A percentile compares a stretch with the other conserved stretches of the same genome.
Evolutionary conservation across 2,113 vertebrate species (phyloP).

Genomic region (Onychorhynchus coronatus): DNA sequence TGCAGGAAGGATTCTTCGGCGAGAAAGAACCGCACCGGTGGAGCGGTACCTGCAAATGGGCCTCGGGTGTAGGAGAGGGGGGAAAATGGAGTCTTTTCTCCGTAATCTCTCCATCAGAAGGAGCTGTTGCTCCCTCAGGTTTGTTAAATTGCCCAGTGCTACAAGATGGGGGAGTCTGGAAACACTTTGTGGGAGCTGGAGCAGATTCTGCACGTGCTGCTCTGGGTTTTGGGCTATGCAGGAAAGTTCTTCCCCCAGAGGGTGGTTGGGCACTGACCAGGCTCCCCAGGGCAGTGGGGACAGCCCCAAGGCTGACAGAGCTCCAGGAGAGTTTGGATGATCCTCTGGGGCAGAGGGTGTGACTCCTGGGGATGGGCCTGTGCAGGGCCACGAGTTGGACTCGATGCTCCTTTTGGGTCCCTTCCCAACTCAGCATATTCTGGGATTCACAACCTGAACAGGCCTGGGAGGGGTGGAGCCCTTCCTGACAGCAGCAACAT

Average conservation of each 20-base stretch:
- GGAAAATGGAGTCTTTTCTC: not conserved
- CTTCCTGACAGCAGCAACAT: not conserved
- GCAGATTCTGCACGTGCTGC: not conserved
- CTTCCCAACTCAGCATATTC: not conserved
- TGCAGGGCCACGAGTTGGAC: not conserved
- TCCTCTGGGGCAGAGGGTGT: not conserved
- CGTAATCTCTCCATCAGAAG: not conserved
- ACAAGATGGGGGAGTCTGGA: not conserved
- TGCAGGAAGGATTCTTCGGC: not conserved
- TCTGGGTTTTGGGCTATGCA: not conserved
- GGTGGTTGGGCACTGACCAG: not conserved
- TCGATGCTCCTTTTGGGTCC: not conserved
- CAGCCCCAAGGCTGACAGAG: not conserved
- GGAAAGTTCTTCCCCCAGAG: not conserved
- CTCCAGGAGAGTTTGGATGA: not conserved
- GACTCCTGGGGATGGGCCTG: not conserved
- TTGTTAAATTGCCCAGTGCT: not conserved
- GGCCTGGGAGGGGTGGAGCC: not conserved
- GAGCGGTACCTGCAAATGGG: not conserved
- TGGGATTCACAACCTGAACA: not conserved
- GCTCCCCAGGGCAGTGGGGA: not conserved
- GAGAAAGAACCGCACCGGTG: not conserved
- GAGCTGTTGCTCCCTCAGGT: not conserved
- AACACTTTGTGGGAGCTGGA: rapidly evolving
- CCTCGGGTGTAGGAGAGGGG: not conserved